Percentiles rank a stretch among this genome's conserved stretches.
These are phyloP conservation scores for Acronicta leporina DNA, from an alignment of 2,888 invertebrate genomes.

Conservation along the genomic window DNA sequence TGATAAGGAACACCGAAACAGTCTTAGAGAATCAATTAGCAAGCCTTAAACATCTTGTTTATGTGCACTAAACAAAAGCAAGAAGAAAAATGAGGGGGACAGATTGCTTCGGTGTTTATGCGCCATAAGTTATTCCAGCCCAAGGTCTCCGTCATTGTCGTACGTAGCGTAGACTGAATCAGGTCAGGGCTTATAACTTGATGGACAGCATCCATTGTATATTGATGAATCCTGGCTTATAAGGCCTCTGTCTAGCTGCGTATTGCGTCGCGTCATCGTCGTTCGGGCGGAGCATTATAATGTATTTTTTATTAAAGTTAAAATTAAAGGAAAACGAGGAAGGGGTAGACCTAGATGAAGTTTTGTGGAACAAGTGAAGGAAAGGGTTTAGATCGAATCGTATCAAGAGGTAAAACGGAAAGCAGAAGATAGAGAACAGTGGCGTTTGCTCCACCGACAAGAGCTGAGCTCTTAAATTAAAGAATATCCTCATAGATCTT, in stretches of 20 bases:
- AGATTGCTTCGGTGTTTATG: conserved; percentile 5
- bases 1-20: no score
- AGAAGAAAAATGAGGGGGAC: conserved; percentile 4
- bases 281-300: background rate
- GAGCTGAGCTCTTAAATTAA: no score
- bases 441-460: no score
- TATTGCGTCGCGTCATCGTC: background rate
- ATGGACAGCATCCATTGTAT: conserved; percentile 50
- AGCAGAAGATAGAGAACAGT: no score
- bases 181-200: conserved; percentile 45
- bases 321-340: no score
- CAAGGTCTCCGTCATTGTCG: conserved; percentile 37
- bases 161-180: conserved; percentile 38
- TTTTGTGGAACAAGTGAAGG: no score
- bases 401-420: no score
- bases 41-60: background rate
- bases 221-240: conserved; percentile 31
- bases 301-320: no score
- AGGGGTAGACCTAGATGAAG: no score
- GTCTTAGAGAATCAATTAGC: no score
- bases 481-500: no score
- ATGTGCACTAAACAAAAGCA: background rate
- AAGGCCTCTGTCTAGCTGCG: background rate
- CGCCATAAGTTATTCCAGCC: conserved; percentile 48
- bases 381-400: no score